Percentiles rank a stretch among this genome's conserved stretches.
Evolutionary conservation across 2,888 invertebrate genomes (phyloP).

Genomic region (Drosophila conformis): DNA sequence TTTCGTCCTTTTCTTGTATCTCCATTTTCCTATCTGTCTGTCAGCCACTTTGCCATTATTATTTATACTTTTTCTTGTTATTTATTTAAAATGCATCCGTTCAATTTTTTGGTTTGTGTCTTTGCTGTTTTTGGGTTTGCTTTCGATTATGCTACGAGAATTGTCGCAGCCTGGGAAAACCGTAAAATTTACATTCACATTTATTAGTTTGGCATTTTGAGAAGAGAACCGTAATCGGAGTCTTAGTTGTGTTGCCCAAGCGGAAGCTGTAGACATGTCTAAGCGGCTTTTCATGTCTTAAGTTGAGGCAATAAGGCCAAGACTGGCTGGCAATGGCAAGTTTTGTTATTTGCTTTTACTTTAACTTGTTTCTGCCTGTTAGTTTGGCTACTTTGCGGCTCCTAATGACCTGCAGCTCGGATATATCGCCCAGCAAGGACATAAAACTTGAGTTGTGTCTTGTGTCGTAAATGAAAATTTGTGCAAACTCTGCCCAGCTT

Average conservation of each 20-base stretch:
- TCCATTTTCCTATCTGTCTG: slow-evolving; percentile 9
- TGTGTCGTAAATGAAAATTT: slow-evolving; percentile 23
- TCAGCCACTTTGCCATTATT: slow-evolving; percentile 49
- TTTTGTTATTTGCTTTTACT: slow-evolving; percentile 37
- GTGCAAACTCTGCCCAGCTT: not conserved
- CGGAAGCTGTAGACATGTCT: slow-evolving; percentile 69
- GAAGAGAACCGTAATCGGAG: slow-evolving; percentile 12
- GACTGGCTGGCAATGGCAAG: slow-evolving; percentile 29
- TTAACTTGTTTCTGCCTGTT: slow-evolving; percentile 12
- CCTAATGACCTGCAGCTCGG: slow-evolving; percentile 64
- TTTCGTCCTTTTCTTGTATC: not conserved
- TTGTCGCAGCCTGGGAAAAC: slow-evolving; percentile 48
- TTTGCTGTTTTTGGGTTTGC: slow-evolving; percentile 1
- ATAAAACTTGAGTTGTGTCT: slow-evolving; percentile 25
- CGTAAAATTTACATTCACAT: slow-evolving; percentile 68
- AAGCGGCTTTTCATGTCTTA: slow-evolving; percentile 69
- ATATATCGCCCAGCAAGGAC: slow-evolving; percentile 32
- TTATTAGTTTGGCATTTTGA: slow-evolving; percentile 60
- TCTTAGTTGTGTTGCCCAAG: slow-evolving; percentile 22
- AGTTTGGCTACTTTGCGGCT: slow-evolving; percentile 49
- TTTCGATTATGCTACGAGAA: slow-evolving; percentile 33
- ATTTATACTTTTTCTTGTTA: slow-evolving; percentile 60
- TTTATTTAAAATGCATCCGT: slow-evolving; percentile 65
- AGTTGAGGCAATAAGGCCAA: slow-evolving; percentile 30
- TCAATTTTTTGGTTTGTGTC: not conserved